phyloP scores from a whole-genome alignment of 2,888 invertebrate species.

The Linnaemya tessellans region DNA sequence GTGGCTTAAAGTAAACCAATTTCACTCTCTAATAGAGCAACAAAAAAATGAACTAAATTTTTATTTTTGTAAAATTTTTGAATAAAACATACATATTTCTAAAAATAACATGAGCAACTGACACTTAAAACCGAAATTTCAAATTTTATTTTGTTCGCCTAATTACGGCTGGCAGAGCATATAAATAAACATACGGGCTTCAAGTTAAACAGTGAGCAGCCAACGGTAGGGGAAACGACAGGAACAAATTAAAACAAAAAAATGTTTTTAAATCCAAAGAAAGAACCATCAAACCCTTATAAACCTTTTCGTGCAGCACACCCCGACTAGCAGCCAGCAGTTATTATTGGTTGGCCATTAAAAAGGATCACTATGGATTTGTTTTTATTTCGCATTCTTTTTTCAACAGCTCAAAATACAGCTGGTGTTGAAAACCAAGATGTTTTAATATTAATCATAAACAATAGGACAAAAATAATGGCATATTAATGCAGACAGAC shows the following conservation, averaged over 20 bases:
- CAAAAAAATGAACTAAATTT: too few relatives aligned
- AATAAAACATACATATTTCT: too few relatives aligned
- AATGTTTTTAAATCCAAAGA: background rate
- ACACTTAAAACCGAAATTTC: background rate
- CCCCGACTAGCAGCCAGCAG: conserved; percentile 37
- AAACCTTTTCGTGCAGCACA: conserved; percentile 37
- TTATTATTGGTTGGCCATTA: conserved; percentile 34
- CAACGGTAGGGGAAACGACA: background rate
- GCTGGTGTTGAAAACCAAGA: conserved; percentile 51
- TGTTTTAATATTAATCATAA: conserved; percentile 24
- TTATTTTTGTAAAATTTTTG: too few relatives aligned
- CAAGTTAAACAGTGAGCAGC: conserved; percentile 1
- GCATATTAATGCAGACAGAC: conserved; percentile 39
- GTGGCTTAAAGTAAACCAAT: background rate
- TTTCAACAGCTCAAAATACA: conserved; percentile 26
- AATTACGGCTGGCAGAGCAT: background rate
- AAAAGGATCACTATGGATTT: conserved; percentile 43
- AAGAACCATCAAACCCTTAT: background rate
- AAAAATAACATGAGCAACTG: too few relatives aligned
- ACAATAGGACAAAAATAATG: conserved; percentile 46
- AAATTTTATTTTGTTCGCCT: background rate
- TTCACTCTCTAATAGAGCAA: too few relatives aligned
- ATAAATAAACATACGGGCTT: background rate
- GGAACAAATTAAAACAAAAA: background rate
- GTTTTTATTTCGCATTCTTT: background rate